Conservation (phyloP, 2,113 vertebrate species). For the Myotis lucifugus region DNA sequence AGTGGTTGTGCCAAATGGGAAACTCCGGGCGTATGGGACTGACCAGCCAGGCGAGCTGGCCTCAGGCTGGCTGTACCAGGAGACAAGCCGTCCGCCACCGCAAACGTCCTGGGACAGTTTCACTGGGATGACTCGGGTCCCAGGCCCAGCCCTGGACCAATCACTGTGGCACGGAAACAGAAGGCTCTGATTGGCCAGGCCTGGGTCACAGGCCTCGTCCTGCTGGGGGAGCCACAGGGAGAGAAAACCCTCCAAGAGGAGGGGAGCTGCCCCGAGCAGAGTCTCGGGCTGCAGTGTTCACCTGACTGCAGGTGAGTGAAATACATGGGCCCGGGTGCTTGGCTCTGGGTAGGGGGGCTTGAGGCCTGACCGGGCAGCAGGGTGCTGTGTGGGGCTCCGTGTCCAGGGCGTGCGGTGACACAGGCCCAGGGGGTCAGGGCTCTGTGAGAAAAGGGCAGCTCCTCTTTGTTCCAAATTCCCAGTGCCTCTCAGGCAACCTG, state of each 20-base stretch:
- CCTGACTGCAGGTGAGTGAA: accelerated
- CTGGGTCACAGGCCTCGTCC: not conserved
- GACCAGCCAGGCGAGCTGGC: not conserved
- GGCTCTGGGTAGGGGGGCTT: not conserved
- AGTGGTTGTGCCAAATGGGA: not conserved
- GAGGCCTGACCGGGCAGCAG: not conserved
- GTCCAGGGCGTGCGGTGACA: not conserved
- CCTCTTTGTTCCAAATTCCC: slow-evolving; percentile 66
- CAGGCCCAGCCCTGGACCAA: not conserved
- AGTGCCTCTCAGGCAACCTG: slow-evolving; percentile 69
- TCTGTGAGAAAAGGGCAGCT: slow-evolving; percentile 18
- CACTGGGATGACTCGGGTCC: not conserved
- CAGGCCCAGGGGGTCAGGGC: not conserved
- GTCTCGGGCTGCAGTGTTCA: not conserved
- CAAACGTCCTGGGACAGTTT: not conserved
- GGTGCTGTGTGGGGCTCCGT: not conserved
- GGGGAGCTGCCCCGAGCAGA: not conserved
- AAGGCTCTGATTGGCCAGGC: not conserved
- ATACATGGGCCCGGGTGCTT: not conserved
- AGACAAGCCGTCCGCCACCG: not conserved
- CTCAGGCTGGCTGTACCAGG: not conserved
- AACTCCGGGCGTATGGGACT: not conserved
- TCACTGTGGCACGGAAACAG: not conserved
- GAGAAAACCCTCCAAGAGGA: not conserved
- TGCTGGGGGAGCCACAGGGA: not conserved